Evolutionary conservation across 2,888 invertebrate genomes (phyloP).

Genomic region (Nephrocerus scutellatus): DNA sequence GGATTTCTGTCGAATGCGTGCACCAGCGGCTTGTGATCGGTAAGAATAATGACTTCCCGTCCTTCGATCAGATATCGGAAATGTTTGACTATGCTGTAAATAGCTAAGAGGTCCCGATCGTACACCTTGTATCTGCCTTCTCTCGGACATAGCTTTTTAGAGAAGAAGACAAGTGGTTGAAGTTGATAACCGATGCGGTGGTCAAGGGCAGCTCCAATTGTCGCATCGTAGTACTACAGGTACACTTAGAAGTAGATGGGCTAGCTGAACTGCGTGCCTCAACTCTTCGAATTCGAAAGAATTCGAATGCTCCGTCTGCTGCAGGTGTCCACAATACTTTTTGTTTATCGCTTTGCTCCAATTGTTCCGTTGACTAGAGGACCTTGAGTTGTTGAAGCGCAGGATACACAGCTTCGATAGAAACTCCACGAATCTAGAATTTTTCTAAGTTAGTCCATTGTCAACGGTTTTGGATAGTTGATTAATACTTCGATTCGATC

Average conservation of each 20-base stretch:
- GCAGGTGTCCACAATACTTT: background rate
- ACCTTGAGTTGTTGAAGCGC: constrained; percentile 6
- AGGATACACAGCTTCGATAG: constrained; percentile 4
- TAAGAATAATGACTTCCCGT: constrained; percentile 1
- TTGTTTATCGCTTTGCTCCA: constrained; percentile 6
- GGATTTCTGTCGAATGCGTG: constrained; percentile 7
- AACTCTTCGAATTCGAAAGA: constrained; percentile 5
- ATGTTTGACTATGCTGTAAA: background rate
- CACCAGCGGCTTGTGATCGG: constrained; percentile 4
- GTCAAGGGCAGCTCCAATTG: constrained; percentile 2
- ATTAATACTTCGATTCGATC: no score
- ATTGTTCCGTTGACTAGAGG: constrained; percentile 2
- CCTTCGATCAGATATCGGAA: constrained; percentile 1
- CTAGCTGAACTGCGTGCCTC: constrained; percentile 10
- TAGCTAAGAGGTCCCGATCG: constrained; percentile 1
- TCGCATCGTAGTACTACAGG: constrained; percentile 6
- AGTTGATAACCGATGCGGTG: no score
- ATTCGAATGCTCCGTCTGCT: constrained; percentile 5
- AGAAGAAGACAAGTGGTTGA: no score
- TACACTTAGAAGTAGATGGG: no score
- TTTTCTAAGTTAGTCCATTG: no score
- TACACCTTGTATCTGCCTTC: no score
- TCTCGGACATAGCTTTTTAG: no score
- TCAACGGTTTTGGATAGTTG: no score
- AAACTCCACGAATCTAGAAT: no score